A percentile compares a stretch with the other conserved stretches of the same genome.
Evolutionary conservation across 2,113 vertebrate species (phyloP).

Genomic region (Syngnathus typhle): DNA sequence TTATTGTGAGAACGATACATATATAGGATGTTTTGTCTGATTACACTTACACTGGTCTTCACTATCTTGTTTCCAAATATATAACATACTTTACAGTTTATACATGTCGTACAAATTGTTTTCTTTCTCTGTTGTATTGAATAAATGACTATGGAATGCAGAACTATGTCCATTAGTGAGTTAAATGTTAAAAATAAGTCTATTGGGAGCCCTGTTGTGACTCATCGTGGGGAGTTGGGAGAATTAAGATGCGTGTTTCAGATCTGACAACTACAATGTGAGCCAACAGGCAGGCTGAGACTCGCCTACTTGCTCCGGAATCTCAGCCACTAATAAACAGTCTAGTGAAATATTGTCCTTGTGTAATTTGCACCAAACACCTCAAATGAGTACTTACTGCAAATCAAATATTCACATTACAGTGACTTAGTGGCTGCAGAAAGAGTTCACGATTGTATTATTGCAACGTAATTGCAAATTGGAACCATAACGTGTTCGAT

Average conservation of each 20-base stretch:
- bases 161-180: neutral
- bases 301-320: conserved; percentile 41
- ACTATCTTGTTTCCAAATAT: neutral
- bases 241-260: neutral
- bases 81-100: neutral
- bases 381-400: neutral
- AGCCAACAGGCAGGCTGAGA: conserved; percentile 35
- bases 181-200: neutral
- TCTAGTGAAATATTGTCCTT: conserved; percentile 8
- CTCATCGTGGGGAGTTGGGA: neutral
- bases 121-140: neutral
- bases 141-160: neutral
- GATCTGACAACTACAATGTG: conserved; percentile 1
- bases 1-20: too few species aligned
- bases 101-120: too few species aligned
- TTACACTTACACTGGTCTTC: neutral
- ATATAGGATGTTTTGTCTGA: conserved; percentile 23
- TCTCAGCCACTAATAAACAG: conserved; percentile 32
- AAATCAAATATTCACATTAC: conserved; percentile 1
- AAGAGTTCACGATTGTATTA: neutral
- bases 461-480: neutral
- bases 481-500: neutral
- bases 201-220: neutral
- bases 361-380: conserved; percentile 8
- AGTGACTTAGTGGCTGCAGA: neutral